Conservation (phyloP, 2,888 invertebrate genomes). For the Margaritifera margaritifera region DNA sequence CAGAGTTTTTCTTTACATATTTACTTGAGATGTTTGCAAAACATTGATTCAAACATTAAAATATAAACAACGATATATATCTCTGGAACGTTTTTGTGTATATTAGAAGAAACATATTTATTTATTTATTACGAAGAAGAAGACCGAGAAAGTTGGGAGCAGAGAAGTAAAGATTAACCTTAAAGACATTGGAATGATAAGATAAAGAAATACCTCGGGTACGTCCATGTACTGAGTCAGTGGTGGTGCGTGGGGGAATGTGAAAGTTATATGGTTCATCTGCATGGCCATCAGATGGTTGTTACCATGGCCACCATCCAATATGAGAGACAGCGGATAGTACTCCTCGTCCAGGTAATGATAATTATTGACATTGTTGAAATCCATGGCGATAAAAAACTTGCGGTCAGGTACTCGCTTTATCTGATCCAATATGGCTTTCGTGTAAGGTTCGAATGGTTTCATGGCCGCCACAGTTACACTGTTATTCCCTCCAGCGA, state of each 20-base stretch:
- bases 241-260: conserved; percentile 83
- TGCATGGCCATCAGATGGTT: conserved; percentile 84
- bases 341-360: conserved; percentile 82
- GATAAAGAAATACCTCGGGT: conserved; percentile 58
- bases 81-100: too few relatives aligned
- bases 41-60: too few relatives aligned
- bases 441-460: too few relatives aligned
- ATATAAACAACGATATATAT: too few relatives aligned
- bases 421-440: neutral
- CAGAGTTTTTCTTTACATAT: too few relatives aligned
- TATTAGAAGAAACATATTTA: too few relatives aligned
- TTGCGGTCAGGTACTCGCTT: conserved; percentile 71
- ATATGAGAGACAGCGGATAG: conserved; percentile 75
- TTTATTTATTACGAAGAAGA: too few relatives aligned
- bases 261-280: conserved; percentile 88
- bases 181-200: neutral
- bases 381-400: conserved; percentile 90
- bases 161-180: too few relatives aligned
- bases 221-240: conserved; percentile 80
- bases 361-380: conserved; percentile 87
- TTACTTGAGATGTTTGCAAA: too few relatives aligned
- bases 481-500: too few relatives aligned
- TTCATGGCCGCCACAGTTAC: too few relatives aligned
- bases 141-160: too few relatives aligned
- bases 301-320: conserved; percentile 73